phyloP scores from a whole-genome alignment of 2,888 invertebrate genomes.

The Orgyia antiqua region DNA sequence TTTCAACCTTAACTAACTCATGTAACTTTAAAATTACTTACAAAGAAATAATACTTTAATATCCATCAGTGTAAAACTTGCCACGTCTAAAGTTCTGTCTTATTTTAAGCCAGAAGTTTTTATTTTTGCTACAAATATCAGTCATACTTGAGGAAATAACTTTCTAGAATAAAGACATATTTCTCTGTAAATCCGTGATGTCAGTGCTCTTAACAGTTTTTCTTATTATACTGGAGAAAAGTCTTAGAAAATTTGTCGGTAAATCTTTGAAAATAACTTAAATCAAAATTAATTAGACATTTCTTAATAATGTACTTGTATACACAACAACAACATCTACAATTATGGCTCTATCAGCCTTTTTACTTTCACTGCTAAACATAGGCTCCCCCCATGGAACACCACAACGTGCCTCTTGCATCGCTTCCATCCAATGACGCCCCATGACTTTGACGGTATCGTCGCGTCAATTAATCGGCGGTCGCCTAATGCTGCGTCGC shows the following conservation, averaged over 20 bases:
- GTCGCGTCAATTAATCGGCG: background rate
- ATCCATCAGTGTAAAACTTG: slow-evolving; percentile 15
- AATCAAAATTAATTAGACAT: no score
- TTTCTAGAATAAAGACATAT: slow-evolving; percentile 58
- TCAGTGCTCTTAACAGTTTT: slow-evolving; percentile 49
- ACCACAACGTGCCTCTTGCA: background rate
- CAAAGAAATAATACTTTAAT: slow-evolving; percentile 19
- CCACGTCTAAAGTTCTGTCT: slow-evolving; percentile 21
- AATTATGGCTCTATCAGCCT: background rate
- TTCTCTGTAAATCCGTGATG: slow-evolving; percentile 50
- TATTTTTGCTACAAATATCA: slow-evolving; percentile 43
- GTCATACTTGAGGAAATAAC: slow-evolving; percentile 59
- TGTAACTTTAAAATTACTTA: no score
- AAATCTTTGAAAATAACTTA: slow-evolving; percentile 35
- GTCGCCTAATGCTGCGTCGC: no score
- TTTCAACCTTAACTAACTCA: no score
- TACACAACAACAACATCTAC: no score
- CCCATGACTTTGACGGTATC: background rate
- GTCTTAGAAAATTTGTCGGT: slow-evolving; percentile 36
- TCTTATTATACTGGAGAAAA: no score
- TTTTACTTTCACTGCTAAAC: background rate
- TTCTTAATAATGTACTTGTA: slow-evolving; percentile 14
- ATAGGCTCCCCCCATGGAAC: background rate
- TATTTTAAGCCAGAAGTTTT: no score
- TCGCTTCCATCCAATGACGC: background rate